These are phyloP conservation scores for Agrilus cyanescens DNA, from an alignment of 2,888 invertebrate species.

Conservation along the genomic window DNA sequence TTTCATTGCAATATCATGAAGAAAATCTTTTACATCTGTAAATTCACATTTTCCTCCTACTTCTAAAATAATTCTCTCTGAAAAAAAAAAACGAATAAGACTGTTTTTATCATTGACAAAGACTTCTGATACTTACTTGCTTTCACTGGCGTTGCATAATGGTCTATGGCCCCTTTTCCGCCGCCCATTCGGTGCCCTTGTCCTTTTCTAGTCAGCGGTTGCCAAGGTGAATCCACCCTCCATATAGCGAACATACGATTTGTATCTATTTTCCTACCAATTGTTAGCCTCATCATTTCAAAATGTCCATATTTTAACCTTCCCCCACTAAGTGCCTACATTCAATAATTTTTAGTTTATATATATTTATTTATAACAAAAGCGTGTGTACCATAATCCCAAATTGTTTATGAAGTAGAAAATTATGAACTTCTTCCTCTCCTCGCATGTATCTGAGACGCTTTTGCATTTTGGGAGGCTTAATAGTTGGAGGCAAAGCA, in stretches of 20 bases:
- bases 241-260: constrained; percentile 86
- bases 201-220: constrained; percentile 81
- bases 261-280: constrained; percentile 68
- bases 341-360: background rate
- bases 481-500: constrained; percentile 48
- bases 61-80: constrained; percentile 76
- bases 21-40: constrained; percentile 55
- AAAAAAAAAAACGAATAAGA: constrained; percentile 1
- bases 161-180: constrained; percentile 89
- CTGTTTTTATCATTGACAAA: background rate
- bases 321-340: constrained; percentile 73
- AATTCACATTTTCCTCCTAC: constrained; percentile 84
- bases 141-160: constrained; percentile 90
- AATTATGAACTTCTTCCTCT: constrained; percentile 77
- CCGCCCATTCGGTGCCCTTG: constrained; percentile 91
- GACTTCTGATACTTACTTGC: constrained; percentile 39
- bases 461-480: constrained; percentile 78
- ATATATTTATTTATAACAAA: constrained; percentile 14
- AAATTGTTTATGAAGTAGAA: constrained; percentile 79
- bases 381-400: constrained; percentile 67
- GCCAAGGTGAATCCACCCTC: constrained; percentile 93
- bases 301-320: constrained; percentile 68
- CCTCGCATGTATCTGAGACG: constrained; percentile 77
- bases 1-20: constrained; percentile 61
- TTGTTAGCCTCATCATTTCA: constrained; percentile 72